phyloP scores from a whole-genome alignment of 2,797 vertebrate species.

The Pseudomugil gertrudae region DNA sequence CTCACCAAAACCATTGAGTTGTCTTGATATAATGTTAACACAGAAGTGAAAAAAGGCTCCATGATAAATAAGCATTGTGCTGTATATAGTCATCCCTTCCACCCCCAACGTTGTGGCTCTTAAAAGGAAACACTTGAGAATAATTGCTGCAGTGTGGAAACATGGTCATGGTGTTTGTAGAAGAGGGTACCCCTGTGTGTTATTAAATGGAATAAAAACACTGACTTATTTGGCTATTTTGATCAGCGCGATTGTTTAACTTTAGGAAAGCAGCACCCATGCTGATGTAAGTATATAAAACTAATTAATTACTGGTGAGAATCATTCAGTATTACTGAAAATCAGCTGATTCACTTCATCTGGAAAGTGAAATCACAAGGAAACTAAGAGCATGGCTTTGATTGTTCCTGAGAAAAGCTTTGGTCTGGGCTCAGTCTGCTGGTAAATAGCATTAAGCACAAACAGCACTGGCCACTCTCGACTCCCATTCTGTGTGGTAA shows the following conservation, averaged over 20 bases:
- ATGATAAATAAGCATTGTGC: neutral
- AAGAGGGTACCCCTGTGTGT: neutral
- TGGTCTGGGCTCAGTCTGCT: constrained; percentile 8
- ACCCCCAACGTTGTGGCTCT: neutral
- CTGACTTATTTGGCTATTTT: neutral
- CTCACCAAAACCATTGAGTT: too few species aligned
- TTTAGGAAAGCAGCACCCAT: neutral
- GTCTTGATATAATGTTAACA: too few species aligned
- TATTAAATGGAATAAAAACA: neutral
- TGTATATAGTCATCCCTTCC: neutral
- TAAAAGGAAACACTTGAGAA: neutral
- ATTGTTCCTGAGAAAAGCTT: constrained; percentile 19
- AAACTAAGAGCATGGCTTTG: constrained; percentile 27
- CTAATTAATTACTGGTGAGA: constrained; percentile 53
- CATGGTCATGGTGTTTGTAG: neutral
- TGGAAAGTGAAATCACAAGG: constrained; percentile 47
- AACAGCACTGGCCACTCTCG: constrained; percentile 15
- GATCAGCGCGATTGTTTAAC: neutral
- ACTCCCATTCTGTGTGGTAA: constrained; percentile 27
- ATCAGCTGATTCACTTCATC: constrained; percentile 45
- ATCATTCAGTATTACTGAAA: constrained; percentile 26
- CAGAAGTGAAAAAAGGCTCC: neutral
- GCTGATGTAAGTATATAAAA: constrained; percentile 25
- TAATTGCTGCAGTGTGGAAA: neutral
- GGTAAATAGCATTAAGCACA: constrained; percentile 41